Percentiles rank a stretch among this genome's conserved stretches.
phyloP scores from a whole-genome alignment of 92 coral and sea anemone genomes.

The Porites cylindrica region DNA sequence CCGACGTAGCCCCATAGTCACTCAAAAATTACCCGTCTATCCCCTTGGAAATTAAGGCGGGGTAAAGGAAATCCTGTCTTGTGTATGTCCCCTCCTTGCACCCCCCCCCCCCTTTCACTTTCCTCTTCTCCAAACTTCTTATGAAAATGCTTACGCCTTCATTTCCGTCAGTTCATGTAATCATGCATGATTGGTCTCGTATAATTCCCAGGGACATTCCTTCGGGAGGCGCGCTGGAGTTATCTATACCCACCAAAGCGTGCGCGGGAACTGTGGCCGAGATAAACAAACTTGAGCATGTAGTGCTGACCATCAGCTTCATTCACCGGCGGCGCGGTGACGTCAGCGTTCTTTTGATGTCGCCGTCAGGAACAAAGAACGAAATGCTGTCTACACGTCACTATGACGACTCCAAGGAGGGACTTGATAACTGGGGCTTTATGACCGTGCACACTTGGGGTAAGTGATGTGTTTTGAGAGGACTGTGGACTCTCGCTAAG shows the following conservation, averaged over 20 bases:
- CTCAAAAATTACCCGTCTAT: no score
- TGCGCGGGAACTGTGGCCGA: conserved; percentile 87
- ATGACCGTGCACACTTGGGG: conserved; percentile 99
- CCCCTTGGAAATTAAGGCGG: no score
- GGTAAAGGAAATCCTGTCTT: no score
- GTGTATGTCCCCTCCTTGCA: no score
- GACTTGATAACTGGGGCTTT: conserved; percentile 98
- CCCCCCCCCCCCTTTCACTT: no score
- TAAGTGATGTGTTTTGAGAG: conserved; percentile 29
- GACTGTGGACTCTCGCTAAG: no score
- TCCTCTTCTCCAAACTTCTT: no score
- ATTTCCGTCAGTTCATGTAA: background rate
- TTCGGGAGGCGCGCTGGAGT: conserved; percentile 86
- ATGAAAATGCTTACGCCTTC: no score
- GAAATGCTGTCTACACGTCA: conserved; percentile 98
- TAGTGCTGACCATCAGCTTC: conserved; percentile 90
- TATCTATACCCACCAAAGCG: conserved; percentile 84
- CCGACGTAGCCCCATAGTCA: no score
- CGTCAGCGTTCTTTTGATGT: conserved; percentile 87
- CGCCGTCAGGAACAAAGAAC: conserved; percentile 98
- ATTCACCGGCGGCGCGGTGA: conserved; percentile 99
- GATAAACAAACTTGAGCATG: conserved; percentile 91
- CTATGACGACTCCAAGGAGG: conserved; percentile 98
- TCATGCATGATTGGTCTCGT: background rate
- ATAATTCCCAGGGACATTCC: conserved; percentile 81